These are phyloP conservation scores for Eugnorisma glareosa DNA, from an alignment of 2,888 invertebrate genomes.

Conservation along the genomic window DNA sequence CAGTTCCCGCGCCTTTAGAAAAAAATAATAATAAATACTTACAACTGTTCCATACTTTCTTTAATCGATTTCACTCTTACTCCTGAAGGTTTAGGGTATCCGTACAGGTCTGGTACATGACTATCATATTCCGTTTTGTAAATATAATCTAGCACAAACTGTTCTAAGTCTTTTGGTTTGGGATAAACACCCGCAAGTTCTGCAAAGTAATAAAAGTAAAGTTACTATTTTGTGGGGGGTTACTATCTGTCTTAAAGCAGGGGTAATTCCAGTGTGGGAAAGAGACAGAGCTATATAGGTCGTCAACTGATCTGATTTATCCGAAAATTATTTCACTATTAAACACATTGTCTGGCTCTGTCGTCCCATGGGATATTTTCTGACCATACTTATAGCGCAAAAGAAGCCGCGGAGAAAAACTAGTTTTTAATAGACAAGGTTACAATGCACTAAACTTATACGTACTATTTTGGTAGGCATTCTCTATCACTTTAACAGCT, in stretches of 20 bases:
- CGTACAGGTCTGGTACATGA: slow-evolving; percentile 35
- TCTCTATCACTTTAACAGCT: slow-evolving; percentile 95
- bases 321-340: background rate
- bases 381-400: background rate
- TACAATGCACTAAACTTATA: slow-evolving; percentile 10
- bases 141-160: slow-evolving; percentile 1
- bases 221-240: slow-evolving; percentile 4
- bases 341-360: background rate
- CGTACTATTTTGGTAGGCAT: slow-evolving; percentile 96
- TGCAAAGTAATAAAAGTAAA: slow-evolving; percentile 16
- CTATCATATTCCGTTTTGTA: slow-evolving; percentile 38
- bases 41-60: slow-evolving; percentile 20
- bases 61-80: slow-evolving; percentile 36
- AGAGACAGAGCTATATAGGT: no score
- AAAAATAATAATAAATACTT: slow-evolving; percentile 25
- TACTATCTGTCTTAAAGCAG: no score
- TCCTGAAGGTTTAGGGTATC: slow-evolving; percentile 18
- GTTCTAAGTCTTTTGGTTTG: slow-evolving; percentile 25
- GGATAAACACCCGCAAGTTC: slow-evolving; percentile 52
- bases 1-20: background rate
- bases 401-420: no score
- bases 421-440: background rate
- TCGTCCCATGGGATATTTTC: background rate
- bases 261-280: no score
- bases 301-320: background rate